These are phyloP conservation scores for Eurois occulta DNA, from an alignment of 2,888 invertebrate genomes.

Conservation along the genomic window DNA sequence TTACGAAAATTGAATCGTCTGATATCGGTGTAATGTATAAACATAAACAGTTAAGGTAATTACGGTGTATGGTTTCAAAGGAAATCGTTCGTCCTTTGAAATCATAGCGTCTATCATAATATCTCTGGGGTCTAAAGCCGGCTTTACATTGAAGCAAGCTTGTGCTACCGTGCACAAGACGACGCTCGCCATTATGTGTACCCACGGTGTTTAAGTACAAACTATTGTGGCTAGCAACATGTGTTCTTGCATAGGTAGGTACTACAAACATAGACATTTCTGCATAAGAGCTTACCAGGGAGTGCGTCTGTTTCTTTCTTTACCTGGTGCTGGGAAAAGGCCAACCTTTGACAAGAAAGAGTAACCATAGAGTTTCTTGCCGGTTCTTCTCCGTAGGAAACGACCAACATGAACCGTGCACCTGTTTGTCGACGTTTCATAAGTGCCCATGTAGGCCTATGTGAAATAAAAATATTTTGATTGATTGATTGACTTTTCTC, in stretches of 20 bases:
- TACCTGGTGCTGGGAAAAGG: background rate
- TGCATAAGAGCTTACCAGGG: background rate
- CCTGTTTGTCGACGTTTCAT: too few relatives aligned
- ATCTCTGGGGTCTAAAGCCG: background rate
- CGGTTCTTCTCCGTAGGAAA: too few relatives aligned
- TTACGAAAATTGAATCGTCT: background rate
- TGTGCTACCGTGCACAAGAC: background rate
- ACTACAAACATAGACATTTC: background rate
- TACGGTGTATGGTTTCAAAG: too few relatives aligned
- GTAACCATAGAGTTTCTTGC: too few relatives aligned
- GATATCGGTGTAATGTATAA: background rate
- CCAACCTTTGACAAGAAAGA: too few relatives aligned
- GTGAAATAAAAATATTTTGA: too few relatives aligned
- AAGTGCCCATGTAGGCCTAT: too few relatives aligned
- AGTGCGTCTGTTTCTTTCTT: background rate
- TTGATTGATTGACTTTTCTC: too few relatives aligned
- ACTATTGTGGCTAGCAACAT: background rate
- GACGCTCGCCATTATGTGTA: background rate
- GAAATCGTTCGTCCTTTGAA: constrained; percentile 16
- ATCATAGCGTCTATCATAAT: constrained; percentile 2
- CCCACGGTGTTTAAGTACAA: background rate
- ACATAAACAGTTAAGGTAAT: background rate
- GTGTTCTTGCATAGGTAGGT: background rate
- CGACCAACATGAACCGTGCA: too few relatives aligned
- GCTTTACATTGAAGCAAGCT: background rate